Percentiles rank a stretch among this genome's conserved stretches.
Evolutionary conservation across 2,113 vertebrate species (phyloP).

Genomic region (Hassar affinis): DNA sequence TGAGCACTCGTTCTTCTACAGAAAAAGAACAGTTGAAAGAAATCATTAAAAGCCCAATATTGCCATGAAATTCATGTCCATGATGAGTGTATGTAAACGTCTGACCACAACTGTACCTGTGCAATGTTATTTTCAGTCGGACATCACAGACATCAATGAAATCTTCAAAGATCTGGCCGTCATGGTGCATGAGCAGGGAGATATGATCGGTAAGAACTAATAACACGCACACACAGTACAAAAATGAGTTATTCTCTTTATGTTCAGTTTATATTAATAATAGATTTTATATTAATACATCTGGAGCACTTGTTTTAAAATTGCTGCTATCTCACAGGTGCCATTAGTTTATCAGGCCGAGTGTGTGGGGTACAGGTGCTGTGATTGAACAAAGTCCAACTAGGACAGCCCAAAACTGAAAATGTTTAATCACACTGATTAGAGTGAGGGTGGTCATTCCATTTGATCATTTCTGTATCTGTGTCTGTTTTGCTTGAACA

Average conservation of each 20-base stretch:
- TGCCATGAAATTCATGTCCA: too few species aligned
- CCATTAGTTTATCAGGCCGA: not conserved
- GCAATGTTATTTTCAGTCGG: constrained; percentile 73
- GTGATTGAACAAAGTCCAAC: too few species aligned
- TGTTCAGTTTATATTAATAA: not conserved
- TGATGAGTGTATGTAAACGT: too few species aligned
- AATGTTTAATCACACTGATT: too few species aligned
- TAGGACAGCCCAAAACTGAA: too few species aligned
- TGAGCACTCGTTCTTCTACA: too few species aligned
- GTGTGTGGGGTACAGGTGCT: not conserved
- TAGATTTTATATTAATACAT: not conserved
- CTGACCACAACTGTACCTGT: too few species aligned
- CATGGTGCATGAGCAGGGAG: constrained; percentile 98
- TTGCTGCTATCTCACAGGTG: not conserved
- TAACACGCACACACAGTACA: not conserved
- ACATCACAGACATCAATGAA: constrained; percentile 96
- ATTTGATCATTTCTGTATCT: too few species aligned
- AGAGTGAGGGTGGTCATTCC: too few species aligned
- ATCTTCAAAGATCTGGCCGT: constrained; percentile 97
- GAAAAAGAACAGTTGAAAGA: too few species aligned
- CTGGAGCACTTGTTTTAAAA: not conserved
- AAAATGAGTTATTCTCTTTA: not conserved
- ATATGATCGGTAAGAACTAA: constrained; percentile 86
- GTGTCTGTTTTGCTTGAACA: too few species aligned
- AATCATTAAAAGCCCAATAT: too few species aligned